phyloP scores from a whole-genome alignment of 2,888 invertebrate genomes.

The Dynastes hyllus region DNA sequence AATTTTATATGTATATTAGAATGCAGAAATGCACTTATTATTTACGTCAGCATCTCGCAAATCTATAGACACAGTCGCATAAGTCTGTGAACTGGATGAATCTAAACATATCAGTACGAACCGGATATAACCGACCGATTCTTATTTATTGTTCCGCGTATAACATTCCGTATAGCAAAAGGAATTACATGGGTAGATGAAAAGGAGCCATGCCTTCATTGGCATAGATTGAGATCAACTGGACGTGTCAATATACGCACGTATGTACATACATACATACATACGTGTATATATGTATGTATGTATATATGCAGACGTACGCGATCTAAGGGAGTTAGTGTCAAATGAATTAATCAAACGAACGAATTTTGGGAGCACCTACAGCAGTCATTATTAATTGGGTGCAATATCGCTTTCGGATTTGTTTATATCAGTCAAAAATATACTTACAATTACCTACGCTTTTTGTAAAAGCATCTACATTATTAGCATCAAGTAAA shows the following conservation, averaged over 20 bases:
- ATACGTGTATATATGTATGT: not conserved
- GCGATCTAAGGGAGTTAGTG: not conserved
- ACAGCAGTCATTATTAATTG: too few species aligned
- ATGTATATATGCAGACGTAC: not conserved
- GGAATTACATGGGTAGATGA: not conserved
- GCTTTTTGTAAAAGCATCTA: too few species aligned
- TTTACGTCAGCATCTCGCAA: slow-evolving; percentile 8
- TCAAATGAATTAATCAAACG: not conserved
- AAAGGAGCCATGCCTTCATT: slow-evolving; percentile 45
- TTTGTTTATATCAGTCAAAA: too few species aligned
- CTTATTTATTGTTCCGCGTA: slow-evolving; percentile 28
- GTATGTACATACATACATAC: not conserved
- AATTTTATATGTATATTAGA: too few species aligned
- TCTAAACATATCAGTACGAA: slow-evolving; percentile 61
- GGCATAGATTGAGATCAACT: slow-evolving; percentile 59
- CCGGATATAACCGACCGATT: slow-evolving; percentile 61
- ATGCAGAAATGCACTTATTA: too few species aligned
- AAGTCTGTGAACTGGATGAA: slow-evolving; percentile 58
- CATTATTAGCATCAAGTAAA: too few species aligned
- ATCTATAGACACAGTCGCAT: slow-evolving; percentile 1
- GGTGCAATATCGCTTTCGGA: too few species aligned
- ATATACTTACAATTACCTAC: too few species aligned
- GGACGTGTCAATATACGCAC: slow-evolving; percentile 44
- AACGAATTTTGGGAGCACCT: too few species aligned
- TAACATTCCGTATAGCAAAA: slow-evolving; percentile 19